phyloP scores from a whole-genome alignment of 2,888 invertebrate genomes.

The Lasius fuliginosus region DNA sequence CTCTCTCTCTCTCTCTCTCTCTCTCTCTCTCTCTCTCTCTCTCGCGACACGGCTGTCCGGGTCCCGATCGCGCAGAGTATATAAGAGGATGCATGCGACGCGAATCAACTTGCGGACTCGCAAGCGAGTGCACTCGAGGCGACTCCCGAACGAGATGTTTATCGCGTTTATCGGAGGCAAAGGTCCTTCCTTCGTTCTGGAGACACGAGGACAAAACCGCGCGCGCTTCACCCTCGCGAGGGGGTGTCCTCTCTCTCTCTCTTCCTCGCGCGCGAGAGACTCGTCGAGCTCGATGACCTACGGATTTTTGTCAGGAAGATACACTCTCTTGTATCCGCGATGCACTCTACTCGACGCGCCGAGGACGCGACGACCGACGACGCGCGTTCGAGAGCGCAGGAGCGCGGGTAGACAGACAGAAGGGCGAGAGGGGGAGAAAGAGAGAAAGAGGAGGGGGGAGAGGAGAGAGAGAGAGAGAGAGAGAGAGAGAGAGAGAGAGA shows the following conservation, averaged over 20 bases:
- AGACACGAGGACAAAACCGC: background rate
- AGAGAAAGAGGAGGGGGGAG: background rate
- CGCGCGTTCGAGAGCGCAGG: constrained; percentile 49
- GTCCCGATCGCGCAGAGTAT: background rate
- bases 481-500: background rate
- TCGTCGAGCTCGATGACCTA: background rate
- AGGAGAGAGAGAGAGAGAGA: no score
- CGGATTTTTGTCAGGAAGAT: background rate
- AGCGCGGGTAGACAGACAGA: background rate
- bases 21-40: background rate
- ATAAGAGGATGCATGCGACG: background rate
- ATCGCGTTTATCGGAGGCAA: constrained; percentile 1
- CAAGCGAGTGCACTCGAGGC: background rate
- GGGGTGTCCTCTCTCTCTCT: background rate
- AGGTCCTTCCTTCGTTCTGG: background rate
- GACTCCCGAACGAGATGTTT: constrained; percentile 23
- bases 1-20: background rate
- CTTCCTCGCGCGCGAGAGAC: background rate
- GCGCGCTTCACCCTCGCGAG: constrained; percentile 2
- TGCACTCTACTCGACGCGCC: constrained; percentile 29
- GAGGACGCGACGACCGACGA: constrained; percentile 30
- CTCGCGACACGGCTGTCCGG: background rate
- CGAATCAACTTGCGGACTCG: background rate
- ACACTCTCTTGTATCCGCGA: constrained; percentile 12
- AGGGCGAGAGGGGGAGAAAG: background rate